Base-by-base conservation (phyloP, 2,113 vertebrate species). In the Macrotus californicus region DNA sequence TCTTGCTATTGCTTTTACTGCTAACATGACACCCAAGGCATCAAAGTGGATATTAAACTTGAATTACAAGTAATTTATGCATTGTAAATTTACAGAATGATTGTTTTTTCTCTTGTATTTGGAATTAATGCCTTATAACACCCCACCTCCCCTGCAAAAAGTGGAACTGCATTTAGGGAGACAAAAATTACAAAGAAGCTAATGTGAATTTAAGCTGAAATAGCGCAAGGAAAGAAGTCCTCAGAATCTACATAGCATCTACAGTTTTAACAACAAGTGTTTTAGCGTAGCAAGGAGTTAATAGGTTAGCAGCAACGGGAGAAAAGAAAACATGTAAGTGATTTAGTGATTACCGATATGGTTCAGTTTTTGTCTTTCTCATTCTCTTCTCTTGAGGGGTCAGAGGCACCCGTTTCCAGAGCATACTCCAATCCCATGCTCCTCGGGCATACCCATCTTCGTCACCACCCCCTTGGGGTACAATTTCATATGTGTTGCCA, bases 351-450 rank as follows among this genome's bases (percentile, higher is more conserved):
- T 99, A 99, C 99, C 99, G 99, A 99, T 99, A 99, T 64, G 99
- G 99, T 97, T 99, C 99, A 96, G 99, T 99, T 98, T 97, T 98
- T 99, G 99, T 99, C 98, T 99, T 98, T 99, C 99, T 99, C 97
- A 96, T 97, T 88, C 98, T 98, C 99, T 99, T 99, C 98, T 99
- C 99, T 98, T 89, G 98, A 97, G 98, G 97, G 98, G 98, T 98
- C 98, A 99, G 98, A 93, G 99, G 99, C 94, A 99, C 98, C 97
- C 99, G 99, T 98, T 99, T 99, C 99, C 99, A 99, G 97, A 99
- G 99, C 99, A 99, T 99, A 98, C 99, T 99, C 99, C 99, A 99
- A 97, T 99, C 99, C 99, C 99, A 99, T 79, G 99, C 99, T 98
- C 99, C 99, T 98, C 99, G 99, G 98, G 99, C 99, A 98, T 98